A percentile compares a stretch with the other conserved stretches of the same genome.
These are phyloP conservation scores for Pao palembangensis DNA, from an alignment of 2,113 vertebrate species.

Conservation along the genomic window DNA sequence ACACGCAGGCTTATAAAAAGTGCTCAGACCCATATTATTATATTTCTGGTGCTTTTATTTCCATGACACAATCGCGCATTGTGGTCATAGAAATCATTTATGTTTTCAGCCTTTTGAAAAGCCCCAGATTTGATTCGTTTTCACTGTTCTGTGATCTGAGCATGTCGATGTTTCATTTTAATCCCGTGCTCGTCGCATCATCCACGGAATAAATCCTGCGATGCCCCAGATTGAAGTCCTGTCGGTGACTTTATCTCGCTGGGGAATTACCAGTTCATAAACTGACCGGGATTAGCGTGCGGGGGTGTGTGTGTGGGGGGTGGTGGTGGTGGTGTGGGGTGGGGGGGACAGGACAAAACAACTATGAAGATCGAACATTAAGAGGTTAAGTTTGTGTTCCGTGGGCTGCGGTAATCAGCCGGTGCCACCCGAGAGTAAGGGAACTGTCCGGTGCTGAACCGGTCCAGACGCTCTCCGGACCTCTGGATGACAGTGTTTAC, in stretches of 20 bases:
- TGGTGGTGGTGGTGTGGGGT: no score
- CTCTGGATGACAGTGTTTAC: not conserved
- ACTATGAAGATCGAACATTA: not conserved
- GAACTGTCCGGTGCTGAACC: slow-evolving; percentile 68
- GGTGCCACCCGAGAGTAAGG: not conserved
- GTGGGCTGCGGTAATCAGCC: not conserved
- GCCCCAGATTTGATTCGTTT: slow-evolving; percentile 48
- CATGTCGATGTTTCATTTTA: slow-evolving; percentile 63
- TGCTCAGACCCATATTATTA: no score
- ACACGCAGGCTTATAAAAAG: no score
- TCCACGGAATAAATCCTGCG: slow-evolving; percentile 74
- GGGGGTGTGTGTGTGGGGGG: no score
- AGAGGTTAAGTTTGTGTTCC: not conserved
- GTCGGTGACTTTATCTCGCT: slow-evolving; percentile 59
- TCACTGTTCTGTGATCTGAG: slow-evolving; percentile 53
- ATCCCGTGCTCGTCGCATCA: slow-evolving; percentile 69
- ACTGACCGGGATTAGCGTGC: slow-evolving; percentile 57
- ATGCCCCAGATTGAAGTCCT: slow-evolving; percentile 77
- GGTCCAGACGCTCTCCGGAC: not conserved
- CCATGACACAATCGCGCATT: no score
- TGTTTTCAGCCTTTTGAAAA: slow-evolving; percentile 13
- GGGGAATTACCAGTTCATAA: slow-evolving; percentile 66
- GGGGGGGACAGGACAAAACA: not conserved
- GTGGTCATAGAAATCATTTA: not conserved
- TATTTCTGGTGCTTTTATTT: no score